Evolutionary conservation across 1,140 invertebrate genomes (phyloP).

Genomic region (Helicorthomorpha holstii): DNA sequence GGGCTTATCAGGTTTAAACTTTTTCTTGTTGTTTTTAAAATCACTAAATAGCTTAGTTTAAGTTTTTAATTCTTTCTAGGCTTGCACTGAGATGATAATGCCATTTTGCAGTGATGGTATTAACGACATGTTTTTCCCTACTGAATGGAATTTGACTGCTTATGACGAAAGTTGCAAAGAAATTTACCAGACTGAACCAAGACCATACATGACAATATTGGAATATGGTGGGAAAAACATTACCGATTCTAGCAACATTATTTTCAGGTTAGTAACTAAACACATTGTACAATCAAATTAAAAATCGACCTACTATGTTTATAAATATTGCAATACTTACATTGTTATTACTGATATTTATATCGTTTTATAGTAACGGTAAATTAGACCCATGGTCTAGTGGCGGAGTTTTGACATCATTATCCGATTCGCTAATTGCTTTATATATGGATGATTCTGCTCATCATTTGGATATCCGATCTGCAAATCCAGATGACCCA

Average conservation of each 20-base stretch:
- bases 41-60: neutral
- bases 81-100: conserved; percentile 93
- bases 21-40: neutral
- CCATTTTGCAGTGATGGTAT: conserved; percentile 63
- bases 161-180: conserved; percentile 47
- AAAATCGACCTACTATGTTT: no score
- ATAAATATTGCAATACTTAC: no score
- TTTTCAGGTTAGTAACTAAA: conserved; percentile 45
- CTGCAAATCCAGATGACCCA: conserved; percentile 48
- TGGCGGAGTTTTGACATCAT: conserved; percentile 61
- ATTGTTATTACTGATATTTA: neutral
- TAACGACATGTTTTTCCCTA: conserved; percentile 66
- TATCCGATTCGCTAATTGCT: conserved; percentile 45
- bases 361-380: conserved; percentile 51
- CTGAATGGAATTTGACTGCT: conserved; percentile 50
- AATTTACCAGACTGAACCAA: conserved; percentile 47
- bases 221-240: conserved; percentile 67
- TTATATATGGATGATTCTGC: conserved; percentile 74
- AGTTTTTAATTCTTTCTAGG: conserved; percentile 31
- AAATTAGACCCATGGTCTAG: conserved; percentile 81
- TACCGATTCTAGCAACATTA: conserved; percentile 53
- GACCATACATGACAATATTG: conserved; percentile 42
- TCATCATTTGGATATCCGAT: conserved; percentile 80
- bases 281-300: neutral
- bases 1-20: conserved; percentile 49